These are phyloP conservation scores for Lutjanus argentimaculatus DNA, from an alignment of 2,797 vertebrate species.

Conservation along the genomic window DNA sequence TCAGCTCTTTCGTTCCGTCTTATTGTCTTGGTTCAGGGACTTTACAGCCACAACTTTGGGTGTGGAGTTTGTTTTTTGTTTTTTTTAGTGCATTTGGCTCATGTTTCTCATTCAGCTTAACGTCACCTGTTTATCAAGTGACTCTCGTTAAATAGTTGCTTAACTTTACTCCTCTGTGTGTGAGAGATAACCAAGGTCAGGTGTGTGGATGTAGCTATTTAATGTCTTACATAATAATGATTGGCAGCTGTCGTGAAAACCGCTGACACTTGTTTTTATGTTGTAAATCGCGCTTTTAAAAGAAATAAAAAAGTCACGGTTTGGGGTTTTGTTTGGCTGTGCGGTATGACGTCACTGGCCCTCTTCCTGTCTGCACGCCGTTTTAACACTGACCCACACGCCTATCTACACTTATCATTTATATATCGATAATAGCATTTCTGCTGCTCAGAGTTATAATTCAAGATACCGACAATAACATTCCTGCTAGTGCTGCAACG, in stretches of 20 bases:
- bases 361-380: background rate
- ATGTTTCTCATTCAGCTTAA: slow-evolving; percentile 17
- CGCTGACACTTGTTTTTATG: background rate
- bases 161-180: background rate
- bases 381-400: too few species aligned
- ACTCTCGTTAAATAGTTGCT: slow-evolving; percentile 5
- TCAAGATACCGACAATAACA: too few species aligned
- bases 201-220: background rate
- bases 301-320: background rate
- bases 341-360: slow-evolving; percentile 32
- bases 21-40: background rate
- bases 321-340: background rate
- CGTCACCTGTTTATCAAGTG: slow-evolving; percentile 65
- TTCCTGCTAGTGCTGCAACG: too few species aligned
- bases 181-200: background rate
- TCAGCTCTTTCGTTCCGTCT: background rate
- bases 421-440: too few species aligned
- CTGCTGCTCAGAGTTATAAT: too few species aligned
- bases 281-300: background rate
- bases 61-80: slow-evolving; percentile 35
- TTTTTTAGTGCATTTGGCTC: background rate
- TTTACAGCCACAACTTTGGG: slow-evolving; percentile 8
- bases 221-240: background rate
- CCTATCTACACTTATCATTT: too few species aligned
- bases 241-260: background rate